Conservation (phyloP, 2,113 vertebrate genomes). For the Oncorhynchus keta region DNA sequence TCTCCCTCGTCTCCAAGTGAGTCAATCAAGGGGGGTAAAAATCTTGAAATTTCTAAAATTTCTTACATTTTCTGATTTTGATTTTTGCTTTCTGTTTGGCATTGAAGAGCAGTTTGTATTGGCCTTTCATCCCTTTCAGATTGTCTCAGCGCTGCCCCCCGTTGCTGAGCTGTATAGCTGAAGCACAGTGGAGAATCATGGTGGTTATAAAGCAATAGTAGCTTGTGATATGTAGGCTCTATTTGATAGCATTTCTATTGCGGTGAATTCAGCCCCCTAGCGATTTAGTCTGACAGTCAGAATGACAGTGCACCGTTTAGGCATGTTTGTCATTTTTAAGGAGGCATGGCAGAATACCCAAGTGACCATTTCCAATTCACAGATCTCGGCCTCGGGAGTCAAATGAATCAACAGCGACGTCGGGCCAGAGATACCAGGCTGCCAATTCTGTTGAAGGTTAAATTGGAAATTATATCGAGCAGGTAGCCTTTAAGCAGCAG, state of each 20-base stretch:
- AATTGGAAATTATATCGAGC: conserved; percentile 33
- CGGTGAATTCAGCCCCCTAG: neutral
- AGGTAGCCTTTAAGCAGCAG: conserved; percentile 23
- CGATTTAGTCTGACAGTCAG: neutral
- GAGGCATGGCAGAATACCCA: conserved; percentile 7
- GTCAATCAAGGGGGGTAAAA: conserved; percentile 37
- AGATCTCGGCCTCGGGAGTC: neutral
- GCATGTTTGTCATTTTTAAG: neutral
- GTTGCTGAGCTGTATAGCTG: neutral
- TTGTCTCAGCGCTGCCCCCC: neutral
- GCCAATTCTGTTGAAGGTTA: conserved; percentile 37
- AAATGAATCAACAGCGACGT: neutral
- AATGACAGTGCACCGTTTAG: neutral
- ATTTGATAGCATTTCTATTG: neutral
- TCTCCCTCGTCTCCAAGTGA: conserved; percentile 95
- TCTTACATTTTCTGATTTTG: too few relatives aligned
- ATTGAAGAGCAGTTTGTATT: neutral
- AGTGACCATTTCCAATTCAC: neutral
- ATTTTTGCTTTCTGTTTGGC: neutral
- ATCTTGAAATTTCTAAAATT: too few relatives aligned
- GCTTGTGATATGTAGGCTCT: neutral
- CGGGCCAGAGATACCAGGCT: neutral
- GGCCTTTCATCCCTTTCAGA: conserved; percentile 1
- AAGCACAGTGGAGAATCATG: neutral
- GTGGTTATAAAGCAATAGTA: conserved; percentile 12